Conservation (phyloP, 2,888 invertebrate species). For the Adineta ricciae region DNA sequence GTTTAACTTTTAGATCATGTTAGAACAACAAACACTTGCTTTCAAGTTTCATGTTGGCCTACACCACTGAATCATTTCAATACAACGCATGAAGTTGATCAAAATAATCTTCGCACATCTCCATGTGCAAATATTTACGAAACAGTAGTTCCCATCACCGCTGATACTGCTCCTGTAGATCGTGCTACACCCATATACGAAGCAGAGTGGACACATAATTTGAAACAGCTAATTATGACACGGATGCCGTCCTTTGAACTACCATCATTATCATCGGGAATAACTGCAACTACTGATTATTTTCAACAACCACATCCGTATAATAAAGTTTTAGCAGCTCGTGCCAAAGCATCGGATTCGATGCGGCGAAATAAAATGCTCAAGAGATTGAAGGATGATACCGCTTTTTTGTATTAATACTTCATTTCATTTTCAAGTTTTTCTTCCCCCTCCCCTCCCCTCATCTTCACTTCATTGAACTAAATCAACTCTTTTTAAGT, state of each 20-base stretch:
- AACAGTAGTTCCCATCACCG: neutral
- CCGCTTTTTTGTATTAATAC: neutral
- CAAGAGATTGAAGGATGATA: neutral
- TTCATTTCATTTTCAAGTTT: neutral
- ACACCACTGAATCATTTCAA: neutral
- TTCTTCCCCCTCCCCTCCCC: neutral
- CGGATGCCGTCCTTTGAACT: neutral
- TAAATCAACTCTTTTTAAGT: too few relatives aligned
- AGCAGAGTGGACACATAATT: neutral
- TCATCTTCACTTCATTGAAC: neutral
- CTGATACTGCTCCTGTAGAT: neutral
- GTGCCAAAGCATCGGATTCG: neutral
- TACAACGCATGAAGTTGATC: neutral
- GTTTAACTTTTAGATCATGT: neutral
- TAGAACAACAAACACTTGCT: neutral
- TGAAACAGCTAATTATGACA: neutral
- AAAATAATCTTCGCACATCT: neutral
- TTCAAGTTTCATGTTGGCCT: neutral
- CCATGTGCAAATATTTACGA: neutral
- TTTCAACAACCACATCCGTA: neutral
- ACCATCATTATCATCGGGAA: neutral
- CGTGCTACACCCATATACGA: neutral
- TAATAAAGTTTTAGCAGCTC: neutral
- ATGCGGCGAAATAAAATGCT: neutral
- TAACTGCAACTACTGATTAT: neutral